Evolutionary conservation across 2,113 vertebrate species (phyloP), one percentile per base, ranked within the genome.

Genomic region (Chelonoidis abingdonii): DNA sequence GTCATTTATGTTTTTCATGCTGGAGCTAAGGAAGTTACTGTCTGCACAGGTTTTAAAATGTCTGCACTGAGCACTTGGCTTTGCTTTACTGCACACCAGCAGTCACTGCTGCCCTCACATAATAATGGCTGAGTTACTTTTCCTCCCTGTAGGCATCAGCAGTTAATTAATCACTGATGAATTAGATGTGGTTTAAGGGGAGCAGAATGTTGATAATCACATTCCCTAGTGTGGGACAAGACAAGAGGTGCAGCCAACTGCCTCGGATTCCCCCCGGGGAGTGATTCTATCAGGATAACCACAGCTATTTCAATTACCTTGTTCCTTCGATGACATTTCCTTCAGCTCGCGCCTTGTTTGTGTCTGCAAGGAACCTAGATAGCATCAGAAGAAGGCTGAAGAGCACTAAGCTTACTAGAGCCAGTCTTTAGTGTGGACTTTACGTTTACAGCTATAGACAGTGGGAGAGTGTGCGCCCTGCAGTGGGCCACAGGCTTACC

Each of bases 261-360:
- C 38, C 78, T 76, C 65, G 6, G 27, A 25, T 13, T 27, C 38
- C 53, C 35, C n/a, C 72, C 24, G 27, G 27, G 21, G 52, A 94
- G 35, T 38, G 80, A 21, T 65, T 35, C 31, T 25, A 2, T 12
- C 75, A 5, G 0, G 41, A 24, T 84, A 10, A 69, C 5, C 50
- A 50, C 21, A 54, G 11, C 8, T 11, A 3, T 10, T 87, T 50
- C 38, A 35, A 0, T 56, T 8, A 2, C 53, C 59, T 75, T 4
- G 25, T 52, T 57, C 7, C 56, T 13, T 22, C 38, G 2, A 17
- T 49, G 52, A 7, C 2, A 2, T 50, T 87, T 27, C 52, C 49
- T 72, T 83, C 44, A n/a, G 35, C 38, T 86, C 0, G 0, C 6
- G 56, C 52, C 29, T 22, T 0, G 0, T 2, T 38, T 27, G 38